phyloP scores from a whole-genome alignment of 2,113 vertebrate species.

The Mandrillus leucophaeus region DNA sequence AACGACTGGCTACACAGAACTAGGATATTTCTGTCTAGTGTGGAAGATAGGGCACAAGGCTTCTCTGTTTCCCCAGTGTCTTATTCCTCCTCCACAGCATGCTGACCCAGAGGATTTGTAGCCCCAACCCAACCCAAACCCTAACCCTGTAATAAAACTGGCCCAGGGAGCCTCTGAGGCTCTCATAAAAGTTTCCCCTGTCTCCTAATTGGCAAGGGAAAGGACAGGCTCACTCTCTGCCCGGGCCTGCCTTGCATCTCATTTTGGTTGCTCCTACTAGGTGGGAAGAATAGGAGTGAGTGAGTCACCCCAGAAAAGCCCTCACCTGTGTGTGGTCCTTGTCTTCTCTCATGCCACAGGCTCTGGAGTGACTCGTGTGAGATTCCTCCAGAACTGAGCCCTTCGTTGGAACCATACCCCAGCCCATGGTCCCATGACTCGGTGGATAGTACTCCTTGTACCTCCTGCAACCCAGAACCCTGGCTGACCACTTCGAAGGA shows the following conservation, averaged over 20 bases:
- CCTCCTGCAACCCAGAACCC: not conserved
- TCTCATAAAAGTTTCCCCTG: conserved; percentile 17
- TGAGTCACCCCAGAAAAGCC: conserved; percentile 52
- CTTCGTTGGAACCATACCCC: conserved; percentile 9
- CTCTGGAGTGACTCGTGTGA: not conserved
- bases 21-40: not conserved
- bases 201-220: conserved; percentile 4
- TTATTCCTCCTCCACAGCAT: not conserved
- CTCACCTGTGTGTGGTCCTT: conserved; percentile 35
- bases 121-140: not conserved
- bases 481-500: conserved; percentile 52
- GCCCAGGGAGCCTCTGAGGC: not conserved
- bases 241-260: conserved; percentile 25
- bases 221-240: conserved; percentile 34
- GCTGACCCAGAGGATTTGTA: not conserved
- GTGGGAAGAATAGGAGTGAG: not conserved
- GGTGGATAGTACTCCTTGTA: conserved; percentile 14
- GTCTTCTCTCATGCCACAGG: conserved; percentile 15
- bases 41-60: not conserved
- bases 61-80: not conserved
- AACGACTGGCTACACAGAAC: not conserved
- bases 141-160: not conserved
- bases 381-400: conserved; percentile 31
- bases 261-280: not conserved
- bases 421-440: not conserved